phyloP scores from a whole-genome alignment of 2,888 invertebrate species.

The Mechanitis mazaeus region DNA sequence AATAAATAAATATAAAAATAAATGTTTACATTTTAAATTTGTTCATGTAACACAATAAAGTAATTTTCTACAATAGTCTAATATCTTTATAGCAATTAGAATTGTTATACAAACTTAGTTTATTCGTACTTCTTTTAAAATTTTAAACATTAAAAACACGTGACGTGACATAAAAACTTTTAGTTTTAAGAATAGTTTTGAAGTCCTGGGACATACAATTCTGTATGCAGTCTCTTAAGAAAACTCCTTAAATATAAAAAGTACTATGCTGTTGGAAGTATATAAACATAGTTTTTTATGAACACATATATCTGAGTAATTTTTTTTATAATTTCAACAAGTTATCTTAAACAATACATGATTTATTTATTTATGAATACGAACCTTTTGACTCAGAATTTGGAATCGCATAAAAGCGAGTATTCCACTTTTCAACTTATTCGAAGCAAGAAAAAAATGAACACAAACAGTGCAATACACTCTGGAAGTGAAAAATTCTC shows the following conservation, averaged over 20 bases:
- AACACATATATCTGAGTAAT: background rate
- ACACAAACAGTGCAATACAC: constrained; percentile 4
- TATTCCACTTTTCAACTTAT: constrained; percentile 6
- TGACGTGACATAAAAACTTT: constrained; percentile 1
- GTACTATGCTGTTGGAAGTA: background rate
- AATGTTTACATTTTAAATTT: too few species aligned
- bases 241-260: background rate
- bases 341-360: background rate
- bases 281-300: background rate
- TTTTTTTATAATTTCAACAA: background rate
- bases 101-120: background rate
- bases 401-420: constrained; percentile 3
- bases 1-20: too few species aligned
- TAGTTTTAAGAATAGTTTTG: constrained; percentile 1
- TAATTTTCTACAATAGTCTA: too few species aligned
- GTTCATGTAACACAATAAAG: too few species aligned
- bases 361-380: background rate
- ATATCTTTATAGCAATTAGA: too few species aligned
- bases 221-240: background rate
- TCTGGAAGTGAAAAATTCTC: constrained; percentile 45
- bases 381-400: constrained; percentile 3
- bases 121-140: background rate
- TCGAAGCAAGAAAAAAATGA: background rate
- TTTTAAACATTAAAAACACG: background rate
- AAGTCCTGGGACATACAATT: background rate